A percentile compares a stretch with the other conserved stretches of the same genome.
phyloP scores from a whole-genome alignment of 1,140 invertebrate species.

The Phymorhynchus buccinoides region DNA sequence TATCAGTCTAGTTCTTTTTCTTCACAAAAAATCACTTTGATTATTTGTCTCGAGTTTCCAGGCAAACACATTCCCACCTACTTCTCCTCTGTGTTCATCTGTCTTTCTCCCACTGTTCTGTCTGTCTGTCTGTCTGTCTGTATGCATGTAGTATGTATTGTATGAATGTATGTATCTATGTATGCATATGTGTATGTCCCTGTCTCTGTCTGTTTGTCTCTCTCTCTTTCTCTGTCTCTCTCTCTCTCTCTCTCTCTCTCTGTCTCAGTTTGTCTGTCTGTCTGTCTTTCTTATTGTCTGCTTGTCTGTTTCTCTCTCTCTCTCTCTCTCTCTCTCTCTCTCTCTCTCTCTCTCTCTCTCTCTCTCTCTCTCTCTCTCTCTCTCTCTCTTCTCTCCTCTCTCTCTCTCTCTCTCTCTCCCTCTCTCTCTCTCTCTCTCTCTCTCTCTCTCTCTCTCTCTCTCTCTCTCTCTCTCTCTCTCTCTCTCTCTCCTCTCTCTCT shows the following conservation, averaged over 20 bases:
- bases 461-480: too few relatives aligned
- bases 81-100: not conserved
- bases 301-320: not conserved
- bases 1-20: too few relatives aligned
- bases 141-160: too few relatives aligned
- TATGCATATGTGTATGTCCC: too few relatives aligned
- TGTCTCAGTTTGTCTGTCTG: not conserved
- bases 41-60: too few relatives aligned
- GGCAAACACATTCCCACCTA: too few relatives aligned
- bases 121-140: conserved; percentile 1
- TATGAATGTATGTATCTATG: too few relatives aligned
- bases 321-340: not conserved
- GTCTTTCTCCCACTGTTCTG: not conserved
- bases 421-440: too few relatives aligned
- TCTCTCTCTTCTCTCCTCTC: not conserved
- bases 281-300: not conserved
- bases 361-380: conserved; percentile 31
- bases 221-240: conserved; percentile 1
- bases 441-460: too few relatives aligned
- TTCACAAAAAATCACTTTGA: too few relatives aligned
- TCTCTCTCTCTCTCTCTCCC: too few relatives aligned
- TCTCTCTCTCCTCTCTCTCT: too few relatives aligned
- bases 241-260: not conserved
- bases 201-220: not conserved
- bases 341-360: not conserved